These are phyloP conservation scores for Callipepla squamata DNA, from an alignment of 2,113 vertebrate species.

Conservation along the genomic window DNA sequence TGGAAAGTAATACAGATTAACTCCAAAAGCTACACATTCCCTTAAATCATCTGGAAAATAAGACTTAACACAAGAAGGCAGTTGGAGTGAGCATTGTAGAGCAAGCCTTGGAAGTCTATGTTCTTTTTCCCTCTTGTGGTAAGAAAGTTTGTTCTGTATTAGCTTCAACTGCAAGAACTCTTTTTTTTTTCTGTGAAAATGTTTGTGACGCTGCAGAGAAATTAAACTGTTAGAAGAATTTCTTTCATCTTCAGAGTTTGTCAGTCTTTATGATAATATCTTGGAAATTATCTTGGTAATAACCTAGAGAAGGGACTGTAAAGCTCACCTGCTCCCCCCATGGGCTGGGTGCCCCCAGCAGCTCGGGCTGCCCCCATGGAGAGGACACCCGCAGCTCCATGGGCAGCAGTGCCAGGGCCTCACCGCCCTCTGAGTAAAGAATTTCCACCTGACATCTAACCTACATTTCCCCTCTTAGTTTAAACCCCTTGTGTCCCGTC, in stretches of 20 bases:
- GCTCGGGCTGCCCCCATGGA: not conserved
- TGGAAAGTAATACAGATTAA: constrained; percentile 5
- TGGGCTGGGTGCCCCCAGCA: too few relatives aligned
- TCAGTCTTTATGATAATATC: not conserved
- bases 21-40: not conserved
- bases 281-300: not conserved
- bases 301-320: not conserved
- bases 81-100: not conserved
- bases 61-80: not conserved
- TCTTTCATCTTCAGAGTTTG: not conserved
- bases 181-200: not conserved
- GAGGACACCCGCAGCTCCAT: not conserved
- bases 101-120: not conserved
- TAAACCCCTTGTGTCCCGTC: not conserved
- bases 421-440: not conserved
- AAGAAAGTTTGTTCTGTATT: not conserved
- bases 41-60: not conserved
- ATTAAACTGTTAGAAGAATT: not conserved
- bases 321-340: not conserved
- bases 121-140: not conserved
- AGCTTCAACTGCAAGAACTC: not conserved
- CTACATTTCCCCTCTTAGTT: not conserved
- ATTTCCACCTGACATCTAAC: not conserved
- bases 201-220: not conserved
- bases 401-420: not conserved